These are phyloP conservation scores for Lamproptera curius DNA, from an alignment of 2,888 invertebrate genomes.

Conservation along the genomic window DNA sequence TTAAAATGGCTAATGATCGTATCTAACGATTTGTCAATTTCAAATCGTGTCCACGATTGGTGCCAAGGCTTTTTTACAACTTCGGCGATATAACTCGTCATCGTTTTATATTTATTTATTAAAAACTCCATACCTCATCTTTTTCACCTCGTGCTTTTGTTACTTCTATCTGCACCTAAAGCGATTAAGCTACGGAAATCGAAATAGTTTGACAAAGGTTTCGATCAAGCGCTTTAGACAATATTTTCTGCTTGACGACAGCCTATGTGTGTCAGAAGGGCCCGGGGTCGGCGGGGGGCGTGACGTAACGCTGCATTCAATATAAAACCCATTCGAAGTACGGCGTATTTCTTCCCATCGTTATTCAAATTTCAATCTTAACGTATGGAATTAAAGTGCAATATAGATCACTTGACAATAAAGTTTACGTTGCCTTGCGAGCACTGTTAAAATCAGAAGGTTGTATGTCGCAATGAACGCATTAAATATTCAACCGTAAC, in stretches of 20 bases:
- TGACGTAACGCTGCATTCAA: conserved; percentile 62
- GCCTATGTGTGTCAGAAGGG: conserved; percentile 59
- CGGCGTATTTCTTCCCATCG: conserved; percentile 24
- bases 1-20: background rate
- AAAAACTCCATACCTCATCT: no score
- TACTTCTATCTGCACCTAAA: background rate
- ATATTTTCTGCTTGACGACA: conserved; percentile 57
- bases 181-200: background rate
- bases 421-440: conserved; percentile 34
- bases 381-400: background rate
- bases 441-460: conserved; percentile 29
- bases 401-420: conserved; percentile 12
- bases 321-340: conserved; percentile 34
- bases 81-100: conserved; percentile 32
- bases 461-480: conserved; percentile 28
- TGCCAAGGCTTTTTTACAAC: conserved; percentile 54
- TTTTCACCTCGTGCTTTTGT: no score
- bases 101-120: no score
- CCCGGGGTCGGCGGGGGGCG: conserved; percentile 40
- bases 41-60: conserved; percentile 39
- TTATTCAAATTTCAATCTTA: conserved; percentile 32
- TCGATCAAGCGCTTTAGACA: conserved; percentile 23
- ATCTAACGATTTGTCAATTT: conserved; percentile 23
- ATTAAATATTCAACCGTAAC: conserved; percentile 28
- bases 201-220: conserved; percentile 13